phyloP scores from a whole-genome alignment of 2,888 invertebrate genomes.

The Drosophila histrio region DNA sequence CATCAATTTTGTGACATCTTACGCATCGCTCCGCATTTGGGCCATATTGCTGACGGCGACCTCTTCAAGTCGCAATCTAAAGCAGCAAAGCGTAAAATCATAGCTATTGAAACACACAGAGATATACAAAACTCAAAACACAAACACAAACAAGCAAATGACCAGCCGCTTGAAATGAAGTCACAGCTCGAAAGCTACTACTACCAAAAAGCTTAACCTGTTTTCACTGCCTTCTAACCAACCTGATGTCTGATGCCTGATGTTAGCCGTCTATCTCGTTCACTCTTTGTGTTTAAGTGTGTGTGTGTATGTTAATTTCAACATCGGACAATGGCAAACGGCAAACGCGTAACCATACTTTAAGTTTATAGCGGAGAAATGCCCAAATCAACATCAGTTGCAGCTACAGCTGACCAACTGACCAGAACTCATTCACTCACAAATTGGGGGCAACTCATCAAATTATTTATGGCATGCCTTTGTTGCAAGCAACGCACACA shows the following conservation, averaged over 20 bases:
- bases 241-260: slow-evolving; percentile 11
- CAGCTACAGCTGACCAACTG: slow-evolving; percentile 53
- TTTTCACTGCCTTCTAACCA: slow-evolving; percentile 42
- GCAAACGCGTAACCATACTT: slow-evolving; percentile 42
- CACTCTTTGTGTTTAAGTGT: slow-evolving; percentile 5
- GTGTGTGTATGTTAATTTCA: slow-evolving; percentile 67
- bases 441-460: slow-evolving; percentile 64
- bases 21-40: slow-evolving; percentile 63
- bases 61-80: slow-evolving; percentile 48
- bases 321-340: slow-evolving; percentile 62
- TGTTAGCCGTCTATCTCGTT: slow-evolving; percentile 30
- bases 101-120: slow-evolving; percentile 49
- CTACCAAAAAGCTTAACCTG: slow-evolving; percentile 71
- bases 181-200: slow-evolving; percentile 60
- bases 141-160: slow-evolving; percentile 11
- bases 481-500: slow-evolving; percentile 31
- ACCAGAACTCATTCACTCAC: slow-evolving; percentile 55
- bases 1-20: slow-evolving; percentile 52
- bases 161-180: slow-evolving; percentile 64
- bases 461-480: slow-evolving; percentile 72
- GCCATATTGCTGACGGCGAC: slow-evolving; percentile 60
- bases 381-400: slow-evolving; percentile 33
- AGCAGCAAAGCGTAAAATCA: slow-evolving; percentile 67
- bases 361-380: slow-evolving; percentile 63
- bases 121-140: not conserved